A percentile compares a stretch with the other conserved stretches of the same genome.
Evolutionary conservation across 2,113 vertebrate genomes (phyloP).

Genomic region (Oryctolagus cuniculus): DNA sequence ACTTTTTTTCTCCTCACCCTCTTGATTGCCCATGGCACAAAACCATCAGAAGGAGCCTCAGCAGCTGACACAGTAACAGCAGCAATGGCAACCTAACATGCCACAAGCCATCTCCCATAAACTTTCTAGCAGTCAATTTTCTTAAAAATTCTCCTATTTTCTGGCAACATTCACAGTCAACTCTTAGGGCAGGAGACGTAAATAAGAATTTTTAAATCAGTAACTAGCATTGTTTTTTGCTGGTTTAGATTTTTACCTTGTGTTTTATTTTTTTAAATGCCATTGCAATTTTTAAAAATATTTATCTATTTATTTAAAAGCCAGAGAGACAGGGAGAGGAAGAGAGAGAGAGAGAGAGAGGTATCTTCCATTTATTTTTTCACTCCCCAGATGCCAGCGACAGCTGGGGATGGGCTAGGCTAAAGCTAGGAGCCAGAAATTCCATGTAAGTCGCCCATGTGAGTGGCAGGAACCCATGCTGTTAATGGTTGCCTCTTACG

Average conservation of each 20-base stretch:
- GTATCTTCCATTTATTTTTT: too few species aligned
- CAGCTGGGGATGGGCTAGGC: too few species aligned
- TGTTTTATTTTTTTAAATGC: not conserved
- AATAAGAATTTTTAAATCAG: conserved; percentile 3
- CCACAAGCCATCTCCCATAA: not conserved
- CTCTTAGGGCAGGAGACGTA: not conserved
- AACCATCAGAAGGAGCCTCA: not conserved
- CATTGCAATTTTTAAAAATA: too few species aligned
- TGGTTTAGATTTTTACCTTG: not conserved
- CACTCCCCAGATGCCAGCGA: too few species aligned
- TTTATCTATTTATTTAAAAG: too few species aligned
- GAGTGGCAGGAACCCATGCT: too few species aligned
- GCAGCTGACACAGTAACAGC: not conserved
- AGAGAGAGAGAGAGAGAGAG: too few species aligned
- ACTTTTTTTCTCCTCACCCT: not conserved
- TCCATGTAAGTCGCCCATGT: too few species aligned
- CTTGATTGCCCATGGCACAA: not conserved
- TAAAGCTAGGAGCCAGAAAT: too few species aligned
- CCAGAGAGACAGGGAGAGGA: too few species aligned
- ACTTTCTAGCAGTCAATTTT: not conserved
- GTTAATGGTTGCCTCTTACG: too few species aligned
- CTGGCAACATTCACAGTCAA: not conserved
- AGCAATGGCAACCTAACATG: fast-evolving
- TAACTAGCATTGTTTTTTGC: conserved; percentile 15
- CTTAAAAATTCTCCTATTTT: conserved; percentile 37